Percentiles rank a stretch among this genome's conserved stretches.
phyloP scores from a whole-genome alignment of 1,140 invertebrate genomes.

The Brachionus paranguensis region DNA sequence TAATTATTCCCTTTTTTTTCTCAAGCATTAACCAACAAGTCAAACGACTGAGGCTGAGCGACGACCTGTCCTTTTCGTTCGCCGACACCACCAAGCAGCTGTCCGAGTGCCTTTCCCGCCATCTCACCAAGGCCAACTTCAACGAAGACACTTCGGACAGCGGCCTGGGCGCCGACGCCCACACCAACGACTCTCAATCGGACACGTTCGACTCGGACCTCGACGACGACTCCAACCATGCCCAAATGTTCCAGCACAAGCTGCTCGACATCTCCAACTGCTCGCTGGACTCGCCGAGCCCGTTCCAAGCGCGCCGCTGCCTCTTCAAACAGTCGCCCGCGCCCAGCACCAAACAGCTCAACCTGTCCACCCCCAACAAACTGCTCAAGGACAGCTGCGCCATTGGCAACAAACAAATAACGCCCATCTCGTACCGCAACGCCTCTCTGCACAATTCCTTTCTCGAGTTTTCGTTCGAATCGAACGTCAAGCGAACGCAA shows the following conservation, averaged over 20 bases:
- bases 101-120: neutral
- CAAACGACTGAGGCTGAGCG: neutral
- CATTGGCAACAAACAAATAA: neutral
- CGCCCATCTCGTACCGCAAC: neutral
- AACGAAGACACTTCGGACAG: conserved; percentile 20
- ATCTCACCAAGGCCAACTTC: neutral
- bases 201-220: neutral
- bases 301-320: neutral
- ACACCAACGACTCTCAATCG: neutral
- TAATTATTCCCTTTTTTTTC: neutral
- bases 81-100: neutral
- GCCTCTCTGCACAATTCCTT: neutral
- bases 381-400: neutral
- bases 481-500: neutral
- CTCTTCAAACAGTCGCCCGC: conserved; percentile 8
- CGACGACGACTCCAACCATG: neutral
- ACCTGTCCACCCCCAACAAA: neutral
- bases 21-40: conserved; percentile 3
- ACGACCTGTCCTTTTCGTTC: neutral
- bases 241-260: neutral
- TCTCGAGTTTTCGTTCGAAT: neutral
- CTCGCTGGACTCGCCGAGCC: neutral
- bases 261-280: neutral
- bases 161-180: neutral
- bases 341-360: neutral